These are phyloP conservation scores for Ceraclea dissimilis DNA, from an alignment of 2,888 invertebrate genomes.

Conservation along the genomic window DNA sequence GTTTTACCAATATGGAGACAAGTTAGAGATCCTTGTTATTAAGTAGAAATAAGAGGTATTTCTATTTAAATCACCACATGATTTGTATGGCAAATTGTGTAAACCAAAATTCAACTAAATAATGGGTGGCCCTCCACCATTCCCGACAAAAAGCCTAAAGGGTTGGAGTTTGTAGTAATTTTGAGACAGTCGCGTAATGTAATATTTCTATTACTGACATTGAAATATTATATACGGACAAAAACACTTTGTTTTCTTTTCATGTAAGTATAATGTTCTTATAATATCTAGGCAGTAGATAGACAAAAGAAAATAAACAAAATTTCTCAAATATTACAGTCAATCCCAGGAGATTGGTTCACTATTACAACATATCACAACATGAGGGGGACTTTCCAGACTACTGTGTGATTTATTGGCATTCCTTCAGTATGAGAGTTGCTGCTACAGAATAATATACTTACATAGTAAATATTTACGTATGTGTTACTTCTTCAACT, in stretches of 20 bases:
- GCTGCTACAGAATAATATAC: not conserved
- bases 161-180: too few species aligned
- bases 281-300: not conserved
- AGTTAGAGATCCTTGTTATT: too few species aligned
- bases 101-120: too few species aligned
- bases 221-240: not conserved
- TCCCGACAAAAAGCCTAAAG: too few species aligned
- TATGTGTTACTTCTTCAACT: too few species aligned
- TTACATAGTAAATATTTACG: too few species aligned
- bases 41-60: too few species aligned
- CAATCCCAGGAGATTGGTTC: not conserved
- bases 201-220: not conserved
- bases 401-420: slow-evolving; percentile 1
- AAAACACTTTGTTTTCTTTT: not conserved
- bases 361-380: not conserved
- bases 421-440: not conserved
- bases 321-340: not conserved
- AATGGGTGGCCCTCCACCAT: too few species aligned
- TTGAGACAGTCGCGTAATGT: too few species aligned
- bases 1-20: too few species aligned
- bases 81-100: too few species aligned
- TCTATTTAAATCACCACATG: too few species aligned
- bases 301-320: not conserved
- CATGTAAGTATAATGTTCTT: not conserved
- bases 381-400: not conserved